phyloP scores from a whole-genome alignment of 2,797 vertebrate genomes.

The Chiroxiphia lanceolata region DNA sequence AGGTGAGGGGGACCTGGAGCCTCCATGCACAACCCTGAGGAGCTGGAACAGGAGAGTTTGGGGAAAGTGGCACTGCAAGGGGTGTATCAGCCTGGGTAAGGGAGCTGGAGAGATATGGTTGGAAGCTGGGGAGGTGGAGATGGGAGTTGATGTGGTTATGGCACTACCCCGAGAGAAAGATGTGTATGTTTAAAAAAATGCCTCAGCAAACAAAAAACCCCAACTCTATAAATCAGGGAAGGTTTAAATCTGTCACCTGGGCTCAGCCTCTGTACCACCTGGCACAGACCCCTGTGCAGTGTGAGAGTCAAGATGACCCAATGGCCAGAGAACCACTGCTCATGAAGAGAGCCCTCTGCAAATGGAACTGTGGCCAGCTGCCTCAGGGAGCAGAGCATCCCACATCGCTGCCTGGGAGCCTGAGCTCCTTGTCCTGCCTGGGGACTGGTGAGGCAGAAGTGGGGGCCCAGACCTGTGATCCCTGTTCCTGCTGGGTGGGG shows the following conservation, averaged over 20 bases:
- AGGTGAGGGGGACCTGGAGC: neutral
- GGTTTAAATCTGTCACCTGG: neutral
- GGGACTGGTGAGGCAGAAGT: neutral
- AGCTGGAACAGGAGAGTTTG: neutral
- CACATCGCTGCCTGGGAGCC: rapidly evolving
- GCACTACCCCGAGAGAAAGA: neutral
- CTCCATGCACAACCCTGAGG: rapidly evolving
- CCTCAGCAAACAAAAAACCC: neutral
- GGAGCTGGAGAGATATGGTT: neutral
- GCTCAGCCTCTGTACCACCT: neutral
- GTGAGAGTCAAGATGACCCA: neutral
- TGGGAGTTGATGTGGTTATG: neutral
- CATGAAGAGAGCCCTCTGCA: neutral
- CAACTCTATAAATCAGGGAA: rapidly evolving
- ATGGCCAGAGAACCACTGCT: neutral
- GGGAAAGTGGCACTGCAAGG: neutral
- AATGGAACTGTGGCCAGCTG: neutral
- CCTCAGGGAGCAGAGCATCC: neutral
- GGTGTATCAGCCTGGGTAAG: neutral
- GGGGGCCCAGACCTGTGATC: neutral
- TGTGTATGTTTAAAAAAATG: rapidly evolving
- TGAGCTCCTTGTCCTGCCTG: rapidly evolving
- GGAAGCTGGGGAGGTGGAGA: neutral
- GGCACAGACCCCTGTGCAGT: rapidly evolving
- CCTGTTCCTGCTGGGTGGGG: neutral